These are phyloP conservation scores for Diplosoma virens DNA, from an alignment of 23 tunicate genomes.

Conservation along the genomic window DNA sequence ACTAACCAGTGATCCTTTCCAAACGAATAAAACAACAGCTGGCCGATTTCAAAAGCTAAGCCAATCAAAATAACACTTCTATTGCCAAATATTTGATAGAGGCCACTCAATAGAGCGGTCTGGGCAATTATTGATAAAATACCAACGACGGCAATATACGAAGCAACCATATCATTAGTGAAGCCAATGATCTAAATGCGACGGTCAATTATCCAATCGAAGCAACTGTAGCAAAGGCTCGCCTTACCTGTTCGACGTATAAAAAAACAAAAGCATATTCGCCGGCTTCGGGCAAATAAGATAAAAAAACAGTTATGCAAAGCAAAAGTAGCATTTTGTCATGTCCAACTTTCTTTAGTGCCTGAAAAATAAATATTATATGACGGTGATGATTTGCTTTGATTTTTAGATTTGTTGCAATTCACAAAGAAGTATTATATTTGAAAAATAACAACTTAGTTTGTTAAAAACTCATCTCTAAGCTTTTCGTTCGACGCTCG, in stretches of 20 bases:
- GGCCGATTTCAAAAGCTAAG: conserved; percentile 77
- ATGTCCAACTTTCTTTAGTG: conserved; percentile 54
- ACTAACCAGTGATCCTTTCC: conserved; percentile 85
- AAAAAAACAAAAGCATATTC: conserved; percentile 88
- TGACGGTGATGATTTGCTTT: too few relatives aligned
- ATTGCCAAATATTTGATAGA: conserved; percentile 74
- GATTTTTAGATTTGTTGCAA: too few relatives aligned
- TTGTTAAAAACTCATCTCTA: too few relatives aligned
- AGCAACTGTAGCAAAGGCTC: too few relatives aligned
- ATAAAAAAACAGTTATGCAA: conserved; percentile 88
- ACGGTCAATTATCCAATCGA: background rate
- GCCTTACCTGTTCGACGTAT: conserved; percentile 80
- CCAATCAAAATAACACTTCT: conserved; percentile 74
- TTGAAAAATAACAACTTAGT: too few relatives aligned
- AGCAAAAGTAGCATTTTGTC: conserved; percentile 68
- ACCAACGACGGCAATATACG: conserved; percentile 92
- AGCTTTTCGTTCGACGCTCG: too few relatives aligned
- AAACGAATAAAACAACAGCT: conserved; percentile 72
- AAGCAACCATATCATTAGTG: conserved; percentile 83
- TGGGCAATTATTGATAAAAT: conserved; percentile 86
- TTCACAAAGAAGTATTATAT: too few relatives aligned
- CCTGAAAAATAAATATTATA: conserved; percentile 59
- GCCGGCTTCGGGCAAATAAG: conserved; percentile 98
- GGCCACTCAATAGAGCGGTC: conserved; percentile 72
- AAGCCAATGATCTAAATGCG: conserved; percentile 92